These are phyloP conservation scores for Alcis repandata DNA, from an alignment of 2,888 invertebrate genomes.

Conservation along the genomic window DNA sequence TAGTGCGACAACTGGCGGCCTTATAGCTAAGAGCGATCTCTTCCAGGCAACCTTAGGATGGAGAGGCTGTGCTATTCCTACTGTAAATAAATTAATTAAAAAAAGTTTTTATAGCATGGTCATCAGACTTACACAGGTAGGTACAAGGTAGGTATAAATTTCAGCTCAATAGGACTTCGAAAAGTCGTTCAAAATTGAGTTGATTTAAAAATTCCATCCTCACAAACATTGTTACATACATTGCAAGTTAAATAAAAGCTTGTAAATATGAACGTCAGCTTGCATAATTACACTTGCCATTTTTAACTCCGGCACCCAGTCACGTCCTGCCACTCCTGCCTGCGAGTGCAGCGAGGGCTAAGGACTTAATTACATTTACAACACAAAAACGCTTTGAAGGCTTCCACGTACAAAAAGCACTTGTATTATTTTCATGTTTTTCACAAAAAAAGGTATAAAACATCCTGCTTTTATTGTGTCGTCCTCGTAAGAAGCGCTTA, in stretches of 20 bases:
- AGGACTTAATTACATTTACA: slow-evolving; percentile 43
- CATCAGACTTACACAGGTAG: no score
- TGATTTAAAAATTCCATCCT: no score
- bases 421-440: slow-evolving; percentile 39
- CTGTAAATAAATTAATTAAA: no score
- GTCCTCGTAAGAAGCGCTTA: slow-evolving; percentile 40
- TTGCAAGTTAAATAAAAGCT: no score
- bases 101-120: no score
- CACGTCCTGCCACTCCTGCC: slow-evolving; percentile 17
- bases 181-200: no score
- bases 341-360: slow-evolving; percentile 31
- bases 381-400: slow-evolving; percentile 48
- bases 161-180: no score
- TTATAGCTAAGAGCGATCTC: no score
- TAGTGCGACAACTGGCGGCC: no score
- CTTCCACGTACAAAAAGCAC: slow-evolving; percentile 42
- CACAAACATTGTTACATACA: no score
- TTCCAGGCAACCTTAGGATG: neutral
- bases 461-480: slow-evolving; percentile 39
- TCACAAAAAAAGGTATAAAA: slow-evolving; percentile 33
- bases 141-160: no score
- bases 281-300: neutral
- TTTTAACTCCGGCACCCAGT: slow-evolving; percentile 2
- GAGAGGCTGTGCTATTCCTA: neutral
- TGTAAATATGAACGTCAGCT: neutral